These are phyloP conservation scores for Choristoneura rosaceana DNA, from an alignment of 2,888 invertebrate genomes.

Conservation along the genomic window DNA sequence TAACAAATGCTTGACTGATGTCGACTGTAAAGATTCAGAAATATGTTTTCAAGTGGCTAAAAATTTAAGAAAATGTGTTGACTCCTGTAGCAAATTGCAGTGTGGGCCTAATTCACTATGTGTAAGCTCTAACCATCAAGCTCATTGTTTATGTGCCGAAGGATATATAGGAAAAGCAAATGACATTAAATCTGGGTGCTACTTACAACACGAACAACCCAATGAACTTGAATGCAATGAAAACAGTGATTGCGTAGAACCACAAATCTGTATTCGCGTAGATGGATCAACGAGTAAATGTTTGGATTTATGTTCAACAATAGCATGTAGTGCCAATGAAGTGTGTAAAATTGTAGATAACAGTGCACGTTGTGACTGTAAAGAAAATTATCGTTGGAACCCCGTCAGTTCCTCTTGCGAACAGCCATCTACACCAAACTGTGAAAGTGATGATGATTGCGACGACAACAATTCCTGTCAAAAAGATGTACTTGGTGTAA, in stretches of 20 bases:
- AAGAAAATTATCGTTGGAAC: slow-evolving; percentile 92
- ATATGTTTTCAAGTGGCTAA: slow-evolving; percentile 95
- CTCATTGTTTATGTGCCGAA: slow-evolving; percentile 94
- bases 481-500: slow-evolving; percentile 93
- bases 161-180: slow-evolving; percentile 93
- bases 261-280: slow-evolving; percentile 88
- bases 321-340: slow-evolving; percentile 94
- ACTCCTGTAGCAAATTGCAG: slow-evolving; percentile 94
- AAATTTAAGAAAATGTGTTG: slow-evolving; percentile 92
- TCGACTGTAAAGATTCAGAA: slow-evolving; percentile 92
- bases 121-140: slow-evolving; percentile 92
- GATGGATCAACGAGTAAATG: slow-evolving; percentile 89
- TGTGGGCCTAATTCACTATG: slow-evolving; percentile 96
- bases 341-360: slow-evolving; percentile 89
- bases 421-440: slow-evolving; percentile 94
- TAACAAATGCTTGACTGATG: slow-evolving; percentile 92
- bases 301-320: slow-evolving; percentile 91
- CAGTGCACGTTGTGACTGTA: slow-evolving; percentile 92
- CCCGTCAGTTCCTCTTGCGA: slow-evolving; percentile 93
- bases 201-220: slow-evolving; percentile 87
- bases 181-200: slow-evolving; percentile 92
- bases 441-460: slow-evolving; percentile 89
- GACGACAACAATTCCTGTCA: slow-evolving; percentile 89
- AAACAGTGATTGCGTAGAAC: slow-evolving; percentile 90
- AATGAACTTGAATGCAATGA: slow-evolving; percentile 87